A percentile compares a stretch with the other conserved stretches of the same genome.
These are phyloP conservation scores for Phalangium opilio DNA, from an alignment of 2,888 invertebrate species.

Conservation along the genomic window DNA sequence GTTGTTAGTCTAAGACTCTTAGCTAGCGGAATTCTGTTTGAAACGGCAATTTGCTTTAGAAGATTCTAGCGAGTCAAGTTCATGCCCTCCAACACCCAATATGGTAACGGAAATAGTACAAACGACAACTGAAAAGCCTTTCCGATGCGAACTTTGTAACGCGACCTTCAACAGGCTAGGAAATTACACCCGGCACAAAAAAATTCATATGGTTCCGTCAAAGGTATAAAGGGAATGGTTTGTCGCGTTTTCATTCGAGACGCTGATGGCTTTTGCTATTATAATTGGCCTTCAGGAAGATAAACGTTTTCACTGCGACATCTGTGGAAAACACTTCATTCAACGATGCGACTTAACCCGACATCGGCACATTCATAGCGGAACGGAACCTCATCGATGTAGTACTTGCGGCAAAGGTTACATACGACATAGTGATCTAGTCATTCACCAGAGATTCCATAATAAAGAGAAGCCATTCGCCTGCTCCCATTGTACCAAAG, in stretches of 20 bases:
- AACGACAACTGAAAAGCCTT: slow-evolving; percentile 8
- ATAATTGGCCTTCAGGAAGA: too few species aligned
- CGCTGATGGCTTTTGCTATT: too few species aligned
- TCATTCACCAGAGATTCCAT: slow-evolving; percentile 27
- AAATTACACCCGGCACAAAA: slow-evolving; percentile 26
- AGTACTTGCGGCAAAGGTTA: slow-evolving; percentile 20
- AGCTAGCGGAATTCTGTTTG: too few species aligned
- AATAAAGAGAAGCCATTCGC: slow-evolving; percentile 25
- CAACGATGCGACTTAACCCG: slow-evolving; percentile 27
- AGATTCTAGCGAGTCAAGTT: neutral
- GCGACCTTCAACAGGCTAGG: slow-evolving; percentile 24
- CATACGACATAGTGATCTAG: slow-evolving; percentile 26
- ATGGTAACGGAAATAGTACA: neutral
- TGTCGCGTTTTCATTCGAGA: neutral
- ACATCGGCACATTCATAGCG: slow-evolving; percentile 25
- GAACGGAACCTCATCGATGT: slow-evolving; percentile 23
- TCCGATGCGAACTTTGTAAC: slow-evolving; percentile 26
- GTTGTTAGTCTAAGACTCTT: too few species aligned
- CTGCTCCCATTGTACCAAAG: slow-evolving; percentile 25
- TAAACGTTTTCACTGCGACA: slow-evolving; percentile 23
- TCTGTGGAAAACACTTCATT: slow-evolving; percentile 25
- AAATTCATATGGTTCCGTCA: slow-evolving; percentile 24
- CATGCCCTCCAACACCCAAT: neutral
- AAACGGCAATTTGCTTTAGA: too few species aligned
- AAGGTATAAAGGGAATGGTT: slow-evolving; percentile 7